Percentiles rank a stretch among this genome's conserved stretches.
Evolutionary conservation across 1,140 invertebrate genomes (phyloP).

Genomic region (Nasonia giraulti): DNA sequence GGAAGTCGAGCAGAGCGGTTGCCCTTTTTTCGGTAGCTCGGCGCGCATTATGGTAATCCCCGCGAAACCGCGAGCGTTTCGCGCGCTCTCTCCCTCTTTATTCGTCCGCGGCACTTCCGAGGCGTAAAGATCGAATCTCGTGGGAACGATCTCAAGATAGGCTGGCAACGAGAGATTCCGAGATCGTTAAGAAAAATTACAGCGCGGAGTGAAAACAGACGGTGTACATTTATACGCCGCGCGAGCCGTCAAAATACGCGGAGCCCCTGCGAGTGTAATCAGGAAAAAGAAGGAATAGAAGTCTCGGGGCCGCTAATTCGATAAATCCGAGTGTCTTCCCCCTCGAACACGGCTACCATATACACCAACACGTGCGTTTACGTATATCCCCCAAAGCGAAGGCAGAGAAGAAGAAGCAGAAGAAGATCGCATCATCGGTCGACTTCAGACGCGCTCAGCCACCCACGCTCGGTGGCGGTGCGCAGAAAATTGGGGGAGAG

Average conservation of each 20-base stretch:
- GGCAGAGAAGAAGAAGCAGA: not conserved
- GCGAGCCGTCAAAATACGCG: not conserved
- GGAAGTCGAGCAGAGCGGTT: not conserved
- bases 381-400: not conserved
- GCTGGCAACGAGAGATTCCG: too few species aligned
- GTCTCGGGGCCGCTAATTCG: not conserved
- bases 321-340: not conserved
- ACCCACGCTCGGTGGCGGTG: not conserved
- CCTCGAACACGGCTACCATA: too few species aligned
- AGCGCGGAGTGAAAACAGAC: too few species aligned
- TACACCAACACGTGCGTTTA: not conserved
- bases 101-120: too few species aligned
- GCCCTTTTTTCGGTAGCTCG: not conserved
- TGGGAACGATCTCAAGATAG: too few species aligned
- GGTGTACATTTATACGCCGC: not conserved
- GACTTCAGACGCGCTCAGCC: not conserved
- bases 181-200: too few species aligned
- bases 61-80: not conserved
- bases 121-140: too few species aligned
- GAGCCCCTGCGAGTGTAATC: not conserved
- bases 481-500: not conserved
- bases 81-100: too few species aligned
- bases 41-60: too few species aligned
- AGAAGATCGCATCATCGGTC: slow-evolving; percentile 16
- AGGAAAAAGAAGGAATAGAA: not conserved